Evolutionary conservation across 2,888 invertebrate species (phyloP).

Genomic region (Pasiphila rectangulata): DNA sequence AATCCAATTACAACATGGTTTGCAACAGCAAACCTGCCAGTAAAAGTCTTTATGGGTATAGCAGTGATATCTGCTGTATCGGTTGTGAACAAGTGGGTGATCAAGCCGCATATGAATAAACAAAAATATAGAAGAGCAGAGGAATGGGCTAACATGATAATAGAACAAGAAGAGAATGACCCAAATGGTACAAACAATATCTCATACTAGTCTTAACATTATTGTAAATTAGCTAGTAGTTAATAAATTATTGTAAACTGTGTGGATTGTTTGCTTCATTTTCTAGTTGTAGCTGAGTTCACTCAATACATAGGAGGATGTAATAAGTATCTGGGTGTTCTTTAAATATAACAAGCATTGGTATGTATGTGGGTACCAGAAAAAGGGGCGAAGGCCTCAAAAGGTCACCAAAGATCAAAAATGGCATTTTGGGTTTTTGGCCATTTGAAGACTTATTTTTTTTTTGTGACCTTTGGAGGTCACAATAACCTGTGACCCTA

Average conservation of each 20-base stretch:
- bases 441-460: too few relatives aligned
- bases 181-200: conserved; percentile 39
- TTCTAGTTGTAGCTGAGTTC: too few relatives aligned
- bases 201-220: conserved; percentile 35
- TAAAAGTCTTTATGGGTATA: conserved; percentile 63
- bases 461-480: too few relatives aligned
- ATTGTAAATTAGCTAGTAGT: background rate
- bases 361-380: too few relatives aligned
- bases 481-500: too few relatives aligned
- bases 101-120: conserved; percentile 50
- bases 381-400: too few relatives aligned
- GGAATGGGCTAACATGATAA: conserved; percentile 61
- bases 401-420: too few relatives aligned
- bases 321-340: too few relatives aligned
- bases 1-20: conserved; percentile 39
- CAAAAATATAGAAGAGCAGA: conserved; percentile 53
- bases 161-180: conserved; percentile 60
- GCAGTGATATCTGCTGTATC: conserved; percentile 55
- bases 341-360: too few relatives aligned
- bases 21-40: conserved; percentile 50
- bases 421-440: too few relatives aligned
- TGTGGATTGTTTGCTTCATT: background rate
- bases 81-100: conserved; percentile 47
- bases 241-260: conserved; percentile 16
- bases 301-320: too few relatives aligned